Base-by-base conservation (phyloP, 2,797 vertebrate species). In the Neosilurus hyrtlii region DNA sequence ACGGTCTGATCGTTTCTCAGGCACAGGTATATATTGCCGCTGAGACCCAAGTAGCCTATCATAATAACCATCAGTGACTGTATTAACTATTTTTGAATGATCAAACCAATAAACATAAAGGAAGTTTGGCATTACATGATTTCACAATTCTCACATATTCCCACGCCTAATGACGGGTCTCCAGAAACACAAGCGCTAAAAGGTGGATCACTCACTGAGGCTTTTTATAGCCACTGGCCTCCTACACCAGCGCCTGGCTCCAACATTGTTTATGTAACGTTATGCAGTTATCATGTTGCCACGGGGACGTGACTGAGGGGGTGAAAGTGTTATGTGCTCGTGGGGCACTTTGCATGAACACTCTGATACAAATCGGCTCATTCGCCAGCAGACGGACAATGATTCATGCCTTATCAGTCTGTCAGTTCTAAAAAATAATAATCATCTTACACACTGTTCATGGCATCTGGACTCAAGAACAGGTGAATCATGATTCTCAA, bases 231-330 rank as follows among this genome's bases (percentile, higher is more conserved):
- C 62, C 30, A 8, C 61, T 74, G 73, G 79, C 82, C 74, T 86
- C 87, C 87, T 79, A 76, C 70, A 18, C 66, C 79, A 80, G 82
- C 35, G 85, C 80, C 80, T 68, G 72, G 83, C 74, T 87, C 75
- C 79, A 81, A 76, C 80, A 84, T 83, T 89, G 88, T 89, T 88
- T 88, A 86, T 84, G 86, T 84, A 86, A 86, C 86, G 82, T 87
- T 88, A 88, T 77, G 83, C 81, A 83, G 72, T 90, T 89, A 90
- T 90, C 88, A 81, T 75, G 89, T 89, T 89, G 85, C 89, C 81
- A 88, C 81, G 81, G 88, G 71, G 86, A 90, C 86, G 77, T 87
- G 85, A 85, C 74, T 70, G 80, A 86, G 80, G 86, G 85, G 84
- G 84, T 84, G 89, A 87, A 85, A 86, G 89, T 83, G 87, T 66